Evolutionary conservation across 2,888 invertebrate genomes (phyloP), one percentile per base, ranked within the genome.

Genomic region (Lithodes maja): DNA sequence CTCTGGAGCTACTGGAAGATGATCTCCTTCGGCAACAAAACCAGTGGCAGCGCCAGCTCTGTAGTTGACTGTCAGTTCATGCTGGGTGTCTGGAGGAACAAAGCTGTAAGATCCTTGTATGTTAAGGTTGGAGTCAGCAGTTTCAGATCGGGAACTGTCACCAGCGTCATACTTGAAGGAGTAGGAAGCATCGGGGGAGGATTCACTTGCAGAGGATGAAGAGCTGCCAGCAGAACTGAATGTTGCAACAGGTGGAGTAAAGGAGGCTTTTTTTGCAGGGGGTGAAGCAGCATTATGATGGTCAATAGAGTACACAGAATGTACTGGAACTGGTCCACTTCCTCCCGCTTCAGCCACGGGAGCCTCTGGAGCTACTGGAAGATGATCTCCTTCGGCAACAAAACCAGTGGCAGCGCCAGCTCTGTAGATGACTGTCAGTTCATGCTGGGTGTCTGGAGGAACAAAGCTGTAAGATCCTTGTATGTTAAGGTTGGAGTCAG

Each of bases 61-160:
- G 82, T 86, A 86, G 75, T 3, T 92, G 92, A 79, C 92, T 92
- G 61, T 92, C 91, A 80, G 80, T 15, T 61, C 33, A 15, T 81
- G 49, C 3, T 50, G 2, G 2, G 2, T 17, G 12, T 74, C 86
- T 52, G 55, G 50, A 68, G 92, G 89, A n/a, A 83, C 86, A 84
- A 92, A 93, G 33, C 92, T 91, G 88, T 90, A 92, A 5, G 78
- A 83, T 79, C 92, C 92, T 15, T 90, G 74, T 9, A 92, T 90
- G 55, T 92, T 91, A 1, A 87, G 81, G 33, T 85, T 81, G 7
- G 89, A 55, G 75, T 92, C 92, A 15, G 91, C 90, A 49, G 77
- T 74, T 79, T 92, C 92, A 61, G 87, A 77, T 7, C 92, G 88
- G 33, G 90, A 83, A n/a, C 92, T 92, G 33, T 92, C 91, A 12